phyloP scores from a whole-genome alignment of 1,140 invertebrate species.

The Orius laevigatus region DNA sequence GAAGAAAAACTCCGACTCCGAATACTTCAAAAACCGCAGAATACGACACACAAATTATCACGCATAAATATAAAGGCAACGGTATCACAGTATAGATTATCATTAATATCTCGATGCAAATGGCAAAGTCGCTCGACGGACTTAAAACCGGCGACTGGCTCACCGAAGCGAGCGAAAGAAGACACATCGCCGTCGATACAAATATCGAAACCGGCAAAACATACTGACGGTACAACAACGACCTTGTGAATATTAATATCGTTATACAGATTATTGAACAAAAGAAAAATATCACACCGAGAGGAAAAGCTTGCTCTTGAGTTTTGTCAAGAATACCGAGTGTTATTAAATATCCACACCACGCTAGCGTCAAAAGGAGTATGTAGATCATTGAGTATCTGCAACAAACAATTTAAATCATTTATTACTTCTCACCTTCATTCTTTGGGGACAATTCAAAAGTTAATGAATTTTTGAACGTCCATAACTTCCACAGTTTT shows the following conservation, averaged over 20 bases:
- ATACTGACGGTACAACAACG: constrained; percentile 44
- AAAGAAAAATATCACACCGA: constrained; percentile 18
- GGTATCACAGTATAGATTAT: constrained; percentile 87
- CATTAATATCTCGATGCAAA: constrained; percentile 72
- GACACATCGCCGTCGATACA: constrained; percentile 40
- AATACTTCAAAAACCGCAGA: constrained; percentile 64
- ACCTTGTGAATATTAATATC: constrained; percentile 47
- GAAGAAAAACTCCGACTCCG: constrained; percentile 25
- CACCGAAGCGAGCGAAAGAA: constrained; percentile 38
- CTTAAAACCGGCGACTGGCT: constrained; percentile 31
- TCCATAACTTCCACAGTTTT: too few relatives aligned
- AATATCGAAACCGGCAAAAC: constrained; percentile 42
- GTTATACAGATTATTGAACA: constrained; percentile 30
- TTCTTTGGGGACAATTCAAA: too few relatives aligned
- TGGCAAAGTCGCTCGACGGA: constrained; percentile 64
- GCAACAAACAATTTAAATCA: constrained; percentile 25
- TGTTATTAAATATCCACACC: constrained; percentile 35
- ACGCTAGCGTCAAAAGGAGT: constrained; percentile 35
- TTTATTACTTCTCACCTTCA: too few relatives aligned
- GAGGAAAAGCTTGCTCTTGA: constrained; percentile 13
- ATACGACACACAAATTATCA: constrained; percentile 58
- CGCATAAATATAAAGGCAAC: constrained; percentile 68
- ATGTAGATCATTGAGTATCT: constrained; percentile 43
- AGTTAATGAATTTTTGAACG: too few relatives aligned
- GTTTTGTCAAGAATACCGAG: constrained; percentile 11